Evolutionary conservation across 2,797 vertebrate species (phyloP).

Genomic region (Sebastes minor): DNA sequence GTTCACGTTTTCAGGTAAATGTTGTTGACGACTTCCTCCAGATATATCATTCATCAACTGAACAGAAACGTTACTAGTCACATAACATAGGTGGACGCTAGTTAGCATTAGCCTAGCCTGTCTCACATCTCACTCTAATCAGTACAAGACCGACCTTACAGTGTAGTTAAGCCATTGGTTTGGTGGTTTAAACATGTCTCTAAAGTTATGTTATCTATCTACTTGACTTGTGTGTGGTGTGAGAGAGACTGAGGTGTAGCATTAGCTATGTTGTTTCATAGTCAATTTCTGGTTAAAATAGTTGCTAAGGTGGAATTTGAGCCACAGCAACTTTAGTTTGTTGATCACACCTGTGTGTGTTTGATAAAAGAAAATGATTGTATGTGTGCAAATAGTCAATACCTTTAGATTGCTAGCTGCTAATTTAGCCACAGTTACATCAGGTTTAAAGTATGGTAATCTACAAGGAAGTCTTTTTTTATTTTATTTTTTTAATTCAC

Average conservation of each 20-base stretch:
- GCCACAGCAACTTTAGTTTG: not conserved
- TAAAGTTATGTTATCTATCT: not conserved
- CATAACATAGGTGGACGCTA: not conserved
- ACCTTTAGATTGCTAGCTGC: not conserved
- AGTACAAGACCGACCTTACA: not conserved
- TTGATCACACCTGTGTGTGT: not conserved
- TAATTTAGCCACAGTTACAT: not conserved
- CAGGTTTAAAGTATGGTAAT: not conserved
- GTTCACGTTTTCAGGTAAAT: conserved; percentile 56
- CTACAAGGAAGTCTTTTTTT: too few species aligned
- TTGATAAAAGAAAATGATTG: fast-evolving
- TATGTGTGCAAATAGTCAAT: not conserved
- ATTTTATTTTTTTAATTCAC: too few species aligned
- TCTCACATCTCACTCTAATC: not conserved
- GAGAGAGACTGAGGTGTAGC: not conserved
- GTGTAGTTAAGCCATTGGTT: not conserved
- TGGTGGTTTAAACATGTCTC: not conserved
- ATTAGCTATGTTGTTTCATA: not conserved
- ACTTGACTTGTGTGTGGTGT: not conserved
- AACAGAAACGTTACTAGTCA: not conserved
- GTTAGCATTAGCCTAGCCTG: conserved; percentile 55
- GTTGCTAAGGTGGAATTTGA: not conserved
- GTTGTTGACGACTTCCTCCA: not conserved
- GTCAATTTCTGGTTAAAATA: not conserved
- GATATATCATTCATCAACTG: not conserved